Percentiles rank a stretch among this genome's conserved stretches.
Evolutionary conservation across 2,888 invertebrate species (phyloP).

Genomic region (Catocala sponsa): DNA sequence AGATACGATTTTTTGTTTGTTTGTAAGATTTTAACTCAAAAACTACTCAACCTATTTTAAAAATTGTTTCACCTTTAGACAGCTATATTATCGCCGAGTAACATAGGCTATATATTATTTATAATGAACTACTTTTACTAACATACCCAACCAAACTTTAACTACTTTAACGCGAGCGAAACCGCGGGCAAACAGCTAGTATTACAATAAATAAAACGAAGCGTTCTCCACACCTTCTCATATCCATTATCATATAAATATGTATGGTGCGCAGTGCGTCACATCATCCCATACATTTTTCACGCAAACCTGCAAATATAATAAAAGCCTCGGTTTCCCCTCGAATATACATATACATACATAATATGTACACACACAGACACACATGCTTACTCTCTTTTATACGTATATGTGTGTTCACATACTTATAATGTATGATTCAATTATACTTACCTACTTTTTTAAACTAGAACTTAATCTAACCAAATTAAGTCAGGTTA

Average conservation of each 20-base stretch:
- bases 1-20: too few relatives aligned
- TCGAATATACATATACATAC: background rate
- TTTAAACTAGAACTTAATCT: too few relatives aligned
- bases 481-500: too few relatives aligned
- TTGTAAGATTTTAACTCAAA: too few relatives aligned
- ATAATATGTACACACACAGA: constrained; percentile 11
- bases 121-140: too few relatives aligned
- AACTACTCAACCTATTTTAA: too few relatives aligned
- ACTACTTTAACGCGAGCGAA: too few relatives aligned
- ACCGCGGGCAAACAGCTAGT: background rate
- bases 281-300: constrained; percentile 73
- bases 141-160: too few relatives aligned
- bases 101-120: too few relatives aligned
- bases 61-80: too few relatives aligned
- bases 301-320: constrained; percentile 73
- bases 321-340: constrained; percentile 65
- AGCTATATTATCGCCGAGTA: too few relatives aligned
- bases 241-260: constrained; percentile 54
- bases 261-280: constrained; percentile 44
- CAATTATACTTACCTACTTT: too few relatives aligned
- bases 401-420: background rate
- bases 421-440: background rate
- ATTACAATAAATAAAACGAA: background rate
- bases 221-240: constrained; percentile 22
- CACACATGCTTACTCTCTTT: background rate